phyloP scores from a whole-genome alignment of 2,888 invertebrate genomes.

The Atrina japonica region DNA sequence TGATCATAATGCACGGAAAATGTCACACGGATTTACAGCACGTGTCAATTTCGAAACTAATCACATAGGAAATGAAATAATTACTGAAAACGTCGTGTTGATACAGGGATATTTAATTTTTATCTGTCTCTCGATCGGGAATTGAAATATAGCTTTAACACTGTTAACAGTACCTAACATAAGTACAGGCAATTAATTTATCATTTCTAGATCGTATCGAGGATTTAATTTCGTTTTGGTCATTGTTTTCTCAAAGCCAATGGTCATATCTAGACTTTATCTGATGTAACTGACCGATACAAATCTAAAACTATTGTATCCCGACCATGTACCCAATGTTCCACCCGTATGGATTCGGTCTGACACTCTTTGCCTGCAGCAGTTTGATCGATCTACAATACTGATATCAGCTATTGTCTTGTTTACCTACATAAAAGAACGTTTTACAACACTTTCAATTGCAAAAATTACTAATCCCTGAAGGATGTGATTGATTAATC shows the following conservation, averaged over 20 bases:
- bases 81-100: too few relatives aligned
- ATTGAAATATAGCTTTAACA: conserved; percentile 2
- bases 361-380: conserved; percentile 22
- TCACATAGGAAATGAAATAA: too few relatives aligned
- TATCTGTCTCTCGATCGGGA: conserved; percentile 18
- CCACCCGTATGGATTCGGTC: conserved; percentile 11
- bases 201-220: conserved; percentile 15
- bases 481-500: conserved; percentile 37
- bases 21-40: too few relatives aligned
- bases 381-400: conserved; percentile 19
- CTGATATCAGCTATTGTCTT: conserved; percentile 19
- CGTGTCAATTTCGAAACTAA: too few relatives aligned
- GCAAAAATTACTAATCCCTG: conserved; percentile 22
- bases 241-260: conserved; percentile 22
- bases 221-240: conserved; percentile 7
- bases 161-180: too few relatives aligned
- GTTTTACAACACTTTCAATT: conserved; percentile 37
- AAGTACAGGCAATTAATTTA: conserved; percentile 8
- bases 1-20: too few relatives aligned
- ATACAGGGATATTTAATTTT: conserved; percentile 11
- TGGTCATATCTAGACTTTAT: conserved; percentile 10
- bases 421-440: conserved; percentile 18
- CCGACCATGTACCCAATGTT: conserved; percentile 18
- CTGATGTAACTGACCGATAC: conserved; percentile 29
- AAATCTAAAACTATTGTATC: conserved; percentile 14